phyloP scores from a whole-genome alignment of 2,113 vertebrate genomes.

The Montifringilla adamsi region DNA sequence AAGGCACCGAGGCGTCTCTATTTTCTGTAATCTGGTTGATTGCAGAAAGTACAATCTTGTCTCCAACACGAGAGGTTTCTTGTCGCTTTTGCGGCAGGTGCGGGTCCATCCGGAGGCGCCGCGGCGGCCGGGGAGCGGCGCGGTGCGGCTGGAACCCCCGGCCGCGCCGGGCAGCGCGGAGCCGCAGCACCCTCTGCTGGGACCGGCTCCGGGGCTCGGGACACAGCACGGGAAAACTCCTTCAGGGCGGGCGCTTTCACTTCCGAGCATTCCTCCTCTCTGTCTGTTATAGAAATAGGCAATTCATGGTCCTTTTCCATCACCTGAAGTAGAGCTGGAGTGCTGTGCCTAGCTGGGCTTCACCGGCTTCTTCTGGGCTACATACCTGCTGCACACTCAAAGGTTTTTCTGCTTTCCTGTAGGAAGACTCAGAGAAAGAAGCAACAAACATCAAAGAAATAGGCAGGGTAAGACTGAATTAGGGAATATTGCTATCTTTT shows the following conservation, averaged over 20 bases:
- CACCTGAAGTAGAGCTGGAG: not conserved
- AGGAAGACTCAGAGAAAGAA: not conserved
- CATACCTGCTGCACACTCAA: rapidly evolving
- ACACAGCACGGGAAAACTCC: rapidly evolving
- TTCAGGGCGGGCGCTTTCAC: rapidly evolving
- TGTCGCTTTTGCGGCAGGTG: rapidly evolving
- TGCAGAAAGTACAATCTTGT: not conserved
- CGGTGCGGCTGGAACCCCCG: rapidly evolving
- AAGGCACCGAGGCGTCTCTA: rapidly evolving
- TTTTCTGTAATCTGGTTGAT: too few species aligned
- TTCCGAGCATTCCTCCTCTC: rapidly evolving
- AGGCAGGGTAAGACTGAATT: not conserved
- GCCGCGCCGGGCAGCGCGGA: rapidly evolving
- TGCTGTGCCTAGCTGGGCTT: rapidly evolving
- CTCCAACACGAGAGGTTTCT: rapidly evolving
- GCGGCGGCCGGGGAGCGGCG: rapidly evolving
- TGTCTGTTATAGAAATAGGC: rapidly evolving
- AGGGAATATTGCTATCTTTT: not conserved
- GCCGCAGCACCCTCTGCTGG: conserved; percentile 45
- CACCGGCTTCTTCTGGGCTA: not conserved
- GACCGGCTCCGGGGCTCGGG: rapidly evolving
- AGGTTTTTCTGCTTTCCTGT: not conserved
- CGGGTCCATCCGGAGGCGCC: rapidly evolving
- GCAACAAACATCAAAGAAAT: not conserved
- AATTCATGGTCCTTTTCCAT: not conserved